phyloP scores from a whole-genome alignment of 2,888 invertebrate species.

The Dasysyrphus tricinctus region DNA sequence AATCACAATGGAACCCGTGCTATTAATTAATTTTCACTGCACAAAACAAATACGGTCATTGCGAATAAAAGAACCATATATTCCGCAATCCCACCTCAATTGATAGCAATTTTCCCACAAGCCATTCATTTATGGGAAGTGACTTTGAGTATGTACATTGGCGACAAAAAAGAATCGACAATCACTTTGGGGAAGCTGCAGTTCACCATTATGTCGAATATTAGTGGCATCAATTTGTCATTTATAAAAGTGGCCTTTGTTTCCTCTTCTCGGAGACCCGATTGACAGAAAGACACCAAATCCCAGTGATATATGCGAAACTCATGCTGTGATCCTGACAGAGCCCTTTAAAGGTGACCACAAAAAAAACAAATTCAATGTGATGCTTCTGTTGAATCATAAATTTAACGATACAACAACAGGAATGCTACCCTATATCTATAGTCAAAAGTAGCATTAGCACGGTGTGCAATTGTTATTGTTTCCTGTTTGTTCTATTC shows the following conservation, averaged over 20 bases:
- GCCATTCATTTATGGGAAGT: constrained; percentile 38
- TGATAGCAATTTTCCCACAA: constrained; percentile 72
- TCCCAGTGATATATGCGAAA: constrained; percentile 72
- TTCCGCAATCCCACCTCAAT: constrained; percentile 71
- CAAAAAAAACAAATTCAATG: constrained; percentile 72
- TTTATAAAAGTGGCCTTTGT: constrained; percentile 74
- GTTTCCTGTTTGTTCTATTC: constrained; percentile 73
- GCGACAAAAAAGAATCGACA: constrained; percentile 25
- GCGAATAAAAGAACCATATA: constrained; percentile 51
- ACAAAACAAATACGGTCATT: constrained; percentile 55
- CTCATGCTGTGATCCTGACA: constrained; percentile 72
- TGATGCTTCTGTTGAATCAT: constrained; percentile 71
- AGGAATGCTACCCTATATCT: constrained; percentile 49
- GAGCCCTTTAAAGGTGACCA: constrained; percentile 73
- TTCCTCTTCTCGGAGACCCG: constrained; percentile 48
- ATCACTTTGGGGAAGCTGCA: constrained; percentile 69
- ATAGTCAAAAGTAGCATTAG: constrained; percentile 50
- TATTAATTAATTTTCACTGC: constrained; percentile 69
- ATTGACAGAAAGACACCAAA: constrained; percentile 71
- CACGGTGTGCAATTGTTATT: constrained; percentile 74
- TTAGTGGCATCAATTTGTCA: constrained; percentile 75
- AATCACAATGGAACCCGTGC: constrained; percentile 66
- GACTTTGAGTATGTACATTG: constrained; percentile 24
- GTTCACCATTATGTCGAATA: constrained; percentile 59
- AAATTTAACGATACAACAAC: constrained; percentile 61